These are phyloP conservation scores for Dendroctonus ponderosae DNA, from an alignment of 1,140 invertebrate species.

Conservation along the genomic window DNA sequence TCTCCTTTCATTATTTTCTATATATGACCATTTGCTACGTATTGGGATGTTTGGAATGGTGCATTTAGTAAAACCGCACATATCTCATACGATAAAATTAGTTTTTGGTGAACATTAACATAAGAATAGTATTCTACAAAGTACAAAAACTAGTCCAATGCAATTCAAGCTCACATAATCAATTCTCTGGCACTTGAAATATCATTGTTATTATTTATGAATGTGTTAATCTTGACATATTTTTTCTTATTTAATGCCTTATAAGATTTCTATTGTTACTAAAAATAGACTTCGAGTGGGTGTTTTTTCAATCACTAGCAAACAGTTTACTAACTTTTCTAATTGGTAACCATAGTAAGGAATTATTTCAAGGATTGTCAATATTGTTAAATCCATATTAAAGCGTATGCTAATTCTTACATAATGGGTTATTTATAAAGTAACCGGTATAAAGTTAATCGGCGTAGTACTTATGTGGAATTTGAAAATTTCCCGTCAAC, in stretches of 20 bases:
- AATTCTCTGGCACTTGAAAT: too few species aligned
- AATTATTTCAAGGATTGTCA: conserved; percentile 23
- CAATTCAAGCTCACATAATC: too few species aligned
- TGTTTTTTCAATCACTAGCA: conserved; percentile 6
- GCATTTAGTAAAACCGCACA: not conserved
- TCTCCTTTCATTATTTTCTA: conserved; percentile 16
- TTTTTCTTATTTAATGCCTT: conserved; percentile 8
- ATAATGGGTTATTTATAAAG: too few species aligned
- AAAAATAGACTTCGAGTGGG: conserved; percentile 5
- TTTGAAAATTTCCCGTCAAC: too few species aligned
- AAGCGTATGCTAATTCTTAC: too few species aligned
- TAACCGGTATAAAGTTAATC: too few species aligned
- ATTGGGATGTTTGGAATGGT: not conserved
- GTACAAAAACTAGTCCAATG: too few species aligned
- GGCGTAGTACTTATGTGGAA: too few species aligned
- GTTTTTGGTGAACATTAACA: too few species aligned
- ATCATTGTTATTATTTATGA: too few species aligned
- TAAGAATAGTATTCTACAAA: too few species aligned
- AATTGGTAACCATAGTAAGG: not conserved
- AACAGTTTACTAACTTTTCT: not conserved
- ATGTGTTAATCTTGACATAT: conserved; percentile 6
- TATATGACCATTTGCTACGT: conserved; percentile 9
- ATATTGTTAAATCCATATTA: conserved; percentile 5
- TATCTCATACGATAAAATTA: too few species aligned
- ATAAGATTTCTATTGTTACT: conserved; percentile 1